Conservation (phyloP, 2,888 invertebrate genomes). For the Trypoxylon attenuatum region DNA sequence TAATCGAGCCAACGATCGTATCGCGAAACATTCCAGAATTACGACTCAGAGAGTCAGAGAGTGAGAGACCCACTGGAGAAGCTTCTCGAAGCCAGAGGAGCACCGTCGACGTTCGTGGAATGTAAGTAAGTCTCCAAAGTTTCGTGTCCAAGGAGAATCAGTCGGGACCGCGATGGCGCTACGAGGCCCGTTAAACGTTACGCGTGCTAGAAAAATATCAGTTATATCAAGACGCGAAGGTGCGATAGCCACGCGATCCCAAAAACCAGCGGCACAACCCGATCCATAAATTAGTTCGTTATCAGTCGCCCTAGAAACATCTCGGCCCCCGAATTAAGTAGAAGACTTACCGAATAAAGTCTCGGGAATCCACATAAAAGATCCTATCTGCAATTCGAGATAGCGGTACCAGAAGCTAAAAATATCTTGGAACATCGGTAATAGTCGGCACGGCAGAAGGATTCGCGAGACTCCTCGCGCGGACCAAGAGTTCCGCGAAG, state of each 20-base stretch:
- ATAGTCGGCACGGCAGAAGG: background rate
- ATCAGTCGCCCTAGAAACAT: background rate
- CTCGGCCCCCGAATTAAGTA: background rate
- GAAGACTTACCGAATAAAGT: background rate
- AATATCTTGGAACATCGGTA: slow-evolving; percentile 13
- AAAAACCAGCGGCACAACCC: background rate
- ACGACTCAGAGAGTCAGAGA: background rate
- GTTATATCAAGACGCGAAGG: background rate
- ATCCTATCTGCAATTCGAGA: slow-evolving; percentile 24
- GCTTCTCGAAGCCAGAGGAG: no score
- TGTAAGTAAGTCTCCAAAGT: no score
- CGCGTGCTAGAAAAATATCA: background rate
- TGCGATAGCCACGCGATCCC: background rate
- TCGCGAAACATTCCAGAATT: background rate
- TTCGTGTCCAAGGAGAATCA: background rate
- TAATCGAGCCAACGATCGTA: slow-evolving; percentile 6
- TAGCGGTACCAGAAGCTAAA: background rate
- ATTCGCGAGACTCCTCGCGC: background rate
- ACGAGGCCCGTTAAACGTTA: background rate
- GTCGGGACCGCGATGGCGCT: background rate
- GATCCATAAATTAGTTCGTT: background rate
- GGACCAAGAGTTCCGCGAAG: slow-evolving; percentile 37
- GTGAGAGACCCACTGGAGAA: background rate
- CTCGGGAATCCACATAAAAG: slow-evolving; percentile 19
- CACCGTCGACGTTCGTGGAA: no score